phyloP scores from a whole-genome alignment of 2,113 vertebrate genomes.

The Barnardius zonarius region DNA sequence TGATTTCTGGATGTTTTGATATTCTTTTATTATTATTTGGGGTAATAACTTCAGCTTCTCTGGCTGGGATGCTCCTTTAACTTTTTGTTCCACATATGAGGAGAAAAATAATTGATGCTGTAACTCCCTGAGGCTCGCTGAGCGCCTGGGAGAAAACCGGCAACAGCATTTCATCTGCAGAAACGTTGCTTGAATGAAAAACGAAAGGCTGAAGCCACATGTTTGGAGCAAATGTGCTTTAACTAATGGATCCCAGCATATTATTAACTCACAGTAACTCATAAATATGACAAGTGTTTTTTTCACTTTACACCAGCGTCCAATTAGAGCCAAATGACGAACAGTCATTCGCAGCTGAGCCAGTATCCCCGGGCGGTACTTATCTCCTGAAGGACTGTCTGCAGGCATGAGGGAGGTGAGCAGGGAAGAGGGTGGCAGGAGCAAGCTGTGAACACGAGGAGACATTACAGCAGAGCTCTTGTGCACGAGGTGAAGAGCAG shows the following conservation, averaged over 20 bases:
- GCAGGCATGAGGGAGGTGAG: not conserved
- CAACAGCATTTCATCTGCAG: slow-evolving; percentile 33
- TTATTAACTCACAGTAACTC: slow-evolving; percentile 72
- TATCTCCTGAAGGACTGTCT: slow-evolving; percentile 61
- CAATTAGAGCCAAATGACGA: slow-evolving; percentile 64
- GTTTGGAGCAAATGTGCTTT: slow-evolving; percentile 63
- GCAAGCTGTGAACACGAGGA: slow-evolving; percentile 73
- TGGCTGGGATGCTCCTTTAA: not conserved
- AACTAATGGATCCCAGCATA: slow-evolving; percentile 70
- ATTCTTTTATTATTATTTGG: slow-evolving; percentile 45
- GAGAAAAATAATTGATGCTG: slow-evolving; percentile 45
- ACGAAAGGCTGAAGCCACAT: slow-evolving; percentile 58
- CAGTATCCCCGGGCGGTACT: slow-evolving; percentile 45
- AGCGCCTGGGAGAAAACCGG: not conserved
- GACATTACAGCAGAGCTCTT: slow-evolving; percentile 53
- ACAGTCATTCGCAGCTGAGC: slow-evolving; percentile 1
- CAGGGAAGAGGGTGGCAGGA: slow-evolving; percentile 56
- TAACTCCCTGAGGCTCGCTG: slow-evolving; percentile 33
- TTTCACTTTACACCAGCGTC: slow-evolving; percentile 69
- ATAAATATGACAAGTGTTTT: slow-evolving; percentile 76
- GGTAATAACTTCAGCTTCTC: slow-evolving; percentile 24
- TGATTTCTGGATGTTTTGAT: slow-evolving; percentile 56
- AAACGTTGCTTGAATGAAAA: slow-evolving; percentile 50
- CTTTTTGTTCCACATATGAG: not conserved
- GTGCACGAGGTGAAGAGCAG: slow-evolving; percentile 50